These are phyloP conservation scores for Nasonia longicornis DNA, from an alignment of 1,140 invertebrate genomes.

Conservation along the genomic window DNA sequence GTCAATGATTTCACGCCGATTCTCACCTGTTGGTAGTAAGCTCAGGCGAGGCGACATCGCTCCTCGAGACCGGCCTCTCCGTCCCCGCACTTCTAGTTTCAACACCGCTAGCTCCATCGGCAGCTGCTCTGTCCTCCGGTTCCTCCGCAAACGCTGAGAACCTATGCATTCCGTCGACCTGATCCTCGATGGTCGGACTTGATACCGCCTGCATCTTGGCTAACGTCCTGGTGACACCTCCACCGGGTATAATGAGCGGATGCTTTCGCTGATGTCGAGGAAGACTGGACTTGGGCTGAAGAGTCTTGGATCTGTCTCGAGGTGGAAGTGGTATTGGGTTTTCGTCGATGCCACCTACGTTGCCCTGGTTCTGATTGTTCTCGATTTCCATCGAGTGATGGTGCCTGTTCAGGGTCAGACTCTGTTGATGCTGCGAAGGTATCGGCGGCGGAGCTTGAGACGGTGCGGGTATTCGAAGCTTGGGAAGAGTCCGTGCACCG, in stretches of 20 bases:
- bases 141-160: constrained; percentile 16
- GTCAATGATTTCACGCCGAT: no score
- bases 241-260: constrained; percentile 85
- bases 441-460: constrained; percentile 55
- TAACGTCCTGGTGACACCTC: constrained; percentile 73
- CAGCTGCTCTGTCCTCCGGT: background rate
- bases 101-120: background rate
- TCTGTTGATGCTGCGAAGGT: constrained; percentile 34
- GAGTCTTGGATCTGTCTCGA: constrained; percentile 79
- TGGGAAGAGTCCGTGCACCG: constrained; percentile 62
- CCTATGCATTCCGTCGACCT: constrained; percentile 58
- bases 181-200: constrained; percentile 58
- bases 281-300: constrained; percentile 73
- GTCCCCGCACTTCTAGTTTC: background rate
- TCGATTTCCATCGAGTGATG: constrained; percentile 62
- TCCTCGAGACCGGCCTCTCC: background rate
- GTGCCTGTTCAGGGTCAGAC: constrained; percentile 56
- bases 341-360: constrained; percentile 68
- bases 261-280: constrained; percentile 88
- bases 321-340: constrained; percentile 88
- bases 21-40: constrained; percentile 57
- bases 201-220: constrained; percentile 71
- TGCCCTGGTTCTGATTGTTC: constrained; percentile 65
- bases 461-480: constrained; percentile 58
- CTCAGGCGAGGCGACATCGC: constrained; percentile 41